These are phyloP conservation scores for Chinchilla lanigera DNA, from an alignment of 2,113 vertebrate species.

Conservation along the genomic window DNA sequence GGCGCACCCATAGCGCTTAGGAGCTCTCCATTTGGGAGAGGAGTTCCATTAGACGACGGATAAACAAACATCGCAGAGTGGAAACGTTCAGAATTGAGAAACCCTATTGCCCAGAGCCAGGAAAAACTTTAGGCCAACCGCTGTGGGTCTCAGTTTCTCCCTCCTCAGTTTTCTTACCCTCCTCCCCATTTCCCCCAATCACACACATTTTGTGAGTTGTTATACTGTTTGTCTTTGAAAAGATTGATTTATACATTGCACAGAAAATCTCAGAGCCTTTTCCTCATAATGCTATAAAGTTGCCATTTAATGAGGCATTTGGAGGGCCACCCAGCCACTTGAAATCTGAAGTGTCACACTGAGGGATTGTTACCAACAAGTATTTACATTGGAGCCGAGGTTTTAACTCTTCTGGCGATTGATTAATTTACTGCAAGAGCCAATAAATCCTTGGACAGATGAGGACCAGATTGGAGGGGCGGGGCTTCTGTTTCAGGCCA, in stretches of 20 bases:
- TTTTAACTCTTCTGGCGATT: conserved; percentile 79
- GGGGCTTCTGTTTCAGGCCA: conserved; percentile 80
- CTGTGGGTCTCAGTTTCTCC: background rate
- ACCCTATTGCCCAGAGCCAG: background rate
- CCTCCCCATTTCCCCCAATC: background rate
- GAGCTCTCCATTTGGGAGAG: background rate
- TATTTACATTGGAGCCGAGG: conserved; percentile 79
- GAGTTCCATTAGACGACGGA: background rate
- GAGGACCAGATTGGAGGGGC: conserved; percentile 82
- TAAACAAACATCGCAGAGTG: background rate
- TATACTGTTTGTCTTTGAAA: conserved; percentile 71
- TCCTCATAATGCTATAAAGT: conserved; percentile 73
- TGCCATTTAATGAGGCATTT: conserved; percentile 69
- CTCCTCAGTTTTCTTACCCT: background rate
- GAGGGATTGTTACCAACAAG: conserved; percentile 80
- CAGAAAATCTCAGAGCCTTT: conserved; percentile 68
- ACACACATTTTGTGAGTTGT: conserved; percentile 40
- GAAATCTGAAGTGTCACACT: conserved; percentile 80
- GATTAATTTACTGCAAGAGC: conserved; percentile 84
- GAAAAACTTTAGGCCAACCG: background rate
- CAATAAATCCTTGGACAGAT: conserved; percentile 80
- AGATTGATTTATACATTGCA: conserved; percentile 72
- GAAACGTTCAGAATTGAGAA: background rate
- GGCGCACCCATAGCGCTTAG: background rate
- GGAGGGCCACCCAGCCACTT: conserved; percentile 80